phyloP scores from a whole-genome alignment of 2,113 vertebrate species.

The Cyanistes caeruleus region DNA sequence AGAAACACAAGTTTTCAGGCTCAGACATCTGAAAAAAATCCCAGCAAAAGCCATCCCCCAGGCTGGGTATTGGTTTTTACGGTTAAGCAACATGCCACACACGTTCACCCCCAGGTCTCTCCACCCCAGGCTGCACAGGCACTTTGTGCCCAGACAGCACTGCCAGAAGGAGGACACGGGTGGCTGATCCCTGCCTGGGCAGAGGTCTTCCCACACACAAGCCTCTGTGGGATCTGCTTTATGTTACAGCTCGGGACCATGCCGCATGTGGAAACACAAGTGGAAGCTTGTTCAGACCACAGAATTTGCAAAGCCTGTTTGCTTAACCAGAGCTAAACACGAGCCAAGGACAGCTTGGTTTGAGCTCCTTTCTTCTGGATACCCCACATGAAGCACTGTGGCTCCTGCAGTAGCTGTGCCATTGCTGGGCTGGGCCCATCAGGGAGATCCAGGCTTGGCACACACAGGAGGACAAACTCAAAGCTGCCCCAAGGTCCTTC shows the following conservation, averaged over 20 bases:
- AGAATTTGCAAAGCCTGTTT: slow-evolving; percentile 26
- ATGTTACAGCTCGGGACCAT: neutral
- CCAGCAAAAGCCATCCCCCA: neutral
- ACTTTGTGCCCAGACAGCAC: neutral
- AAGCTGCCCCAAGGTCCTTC: neutral
- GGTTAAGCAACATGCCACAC: neutral
- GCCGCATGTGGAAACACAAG: neutral
- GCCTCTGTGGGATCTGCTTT: neutral
- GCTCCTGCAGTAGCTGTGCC: neutral
- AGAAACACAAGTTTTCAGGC: neutral
- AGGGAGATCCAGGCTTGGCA: neutral
- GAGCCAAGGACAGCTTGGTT: slow-evolving; percentile 21
- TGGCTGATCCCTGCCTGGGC: neutral
- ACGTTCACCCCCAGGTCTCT: neutral
- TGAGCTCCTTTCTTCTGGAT: neutral
- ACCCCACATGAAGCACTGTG: neutral
- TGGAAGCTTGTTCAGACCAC: slow-evolving; percentile 25
- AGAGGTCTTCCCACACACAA: neutral
- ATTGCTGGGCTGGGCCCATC: neutral
- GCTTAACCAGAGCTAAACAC: neutral
- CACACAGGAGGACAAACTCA: neutral
- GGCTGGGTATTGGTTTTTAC: neutral
- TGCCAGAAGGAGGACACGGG: neutral
- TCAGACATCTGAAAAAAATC: neutral
- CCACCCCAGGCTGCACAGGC: neutral